Conservation (phyloP, 2,888 invertebrate species). For the Beris chalybata region DNA sequence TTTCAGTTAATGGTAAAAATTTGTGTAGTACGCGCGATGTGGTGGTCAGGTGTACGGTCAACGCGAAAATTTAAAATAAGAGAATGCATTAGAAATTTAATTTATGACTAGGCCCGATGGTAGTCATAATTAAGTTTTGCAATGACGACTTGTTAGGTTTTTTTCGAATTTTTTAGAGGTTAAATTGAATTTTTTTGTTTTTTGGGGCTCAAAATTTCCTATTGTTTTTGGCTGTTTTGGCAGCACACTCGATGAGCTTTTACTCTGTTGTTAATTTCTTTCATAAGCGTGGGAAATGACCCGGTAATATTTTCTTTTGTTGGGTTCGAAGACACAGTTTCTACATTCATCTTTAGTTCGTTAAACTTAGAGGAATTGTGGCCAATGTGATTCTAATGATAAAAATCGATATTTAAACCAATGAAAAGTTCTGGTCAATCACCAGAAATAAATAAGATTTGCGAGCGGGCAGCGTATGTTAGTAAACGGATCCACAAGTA, state of each 20-base stretch:
- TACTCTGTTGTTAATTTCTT: constrained; percentile 17
- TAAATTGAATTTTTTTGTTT: background rate
- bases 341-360: no score
- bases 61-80: constrained; percentile 2
- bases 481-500: no score
- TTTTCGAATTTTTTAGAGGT: background rate
- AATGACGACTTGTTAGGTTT: background rate
- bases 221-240: constrained; percentile 25
- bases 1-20: no score
- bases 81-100: constrained; percentile 33
- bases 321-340: no score
- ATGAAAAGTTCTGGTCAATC: no score
- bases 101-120: constrained; percentile 25
- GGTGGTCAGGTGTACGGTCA: no score
- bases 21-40: no score
- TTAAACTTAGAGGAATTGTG: no score
- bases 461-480: no score
- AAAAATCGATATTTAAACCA: no score
- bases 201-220: constrained; percentile 17
- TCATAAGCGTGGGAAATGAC: constrained; percentile 28
- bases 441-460: no score
- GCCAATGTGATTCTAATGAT: no score
- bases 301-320: constrained; percentile 15
- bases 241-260: constrained; percentile 24
- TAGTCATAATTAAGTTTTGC: constrained; percentile 23